phyloP scores from a whole-genome alignment of 1,140 invertebrate genomes.

The Trachymyrmex septentrionalis region DNA sequence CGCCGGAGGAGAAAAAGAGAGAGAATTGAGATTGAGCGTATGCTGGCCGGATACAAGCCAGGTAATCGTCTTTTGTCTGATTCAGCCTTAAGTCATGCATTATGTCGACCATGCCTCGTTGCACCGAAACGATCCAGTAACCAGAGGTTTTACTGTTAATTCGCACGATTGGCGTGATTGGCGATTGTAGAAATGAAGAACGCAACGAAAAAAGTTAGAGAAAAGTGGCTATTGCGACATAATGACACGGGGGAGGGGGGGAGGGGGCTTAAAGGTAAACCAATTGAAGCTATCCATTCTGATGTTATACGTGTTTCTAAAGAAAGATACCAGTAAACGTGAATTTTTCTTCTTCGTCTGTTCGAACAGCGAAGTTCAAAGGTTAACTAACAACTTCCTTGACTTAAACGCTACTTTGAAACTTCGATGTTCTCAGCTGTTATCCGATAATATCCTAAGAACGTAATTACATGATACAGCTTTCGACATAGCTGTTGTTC shows the following conservation, averaged over 20 bases:
- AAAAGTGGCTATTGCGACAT: not conserved
- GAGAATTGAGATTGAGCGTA: not conserved
- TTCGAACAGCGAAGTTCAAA: slow-evolving; percentile 18
- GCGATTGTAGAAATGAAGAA: slow-evolving; percentile 16
- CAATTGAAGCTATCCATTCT: not conserved
- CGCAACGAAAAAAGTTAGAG: not conserved
- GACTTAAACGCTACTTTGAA: slow-evolving; percentile 27
- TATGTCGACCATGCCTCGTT: slow-evolving; percentile 21
- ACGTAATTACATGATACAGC: slow-evolving; percentile 36
- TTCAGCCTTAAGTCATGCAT: slow-evolving; percentile 39
- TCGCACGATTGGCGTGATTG: not conserved
- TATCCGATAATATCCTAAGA: slow-evolving; percentile 19
- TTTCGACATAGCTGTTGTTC: not conserved
- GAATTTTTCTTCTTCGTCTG: slow-evolving; percentile 20
- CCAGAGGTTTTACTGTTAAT: slow-evolving; percentile 21
- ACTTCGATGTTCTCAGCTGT: slow-evolving; percentile 41
- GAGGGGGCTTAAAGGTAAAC: not conserved
- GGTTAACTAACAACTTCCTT: slow-evolving; percentile 38
- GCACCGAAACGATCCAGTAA: slow-evolving; percentile 1
- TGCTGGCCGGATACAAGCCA: slow-evolving; percentile 8
- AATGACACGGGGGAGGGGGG: slow-evolving; percentile 5
- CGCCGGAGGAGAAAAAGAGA: not conserved
- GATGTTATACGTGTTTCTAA: slow-evolving; percentile 7
- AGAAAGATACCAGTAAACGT: not conserved
- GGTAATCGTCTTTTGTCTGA: slow-evolving; percentile 59